Evolutionary conservation across 2,888 invertebrate genomes (phyloP), one percentile per base, ranked within the genome.

Genomic region (Netelia virgata): DNA sequence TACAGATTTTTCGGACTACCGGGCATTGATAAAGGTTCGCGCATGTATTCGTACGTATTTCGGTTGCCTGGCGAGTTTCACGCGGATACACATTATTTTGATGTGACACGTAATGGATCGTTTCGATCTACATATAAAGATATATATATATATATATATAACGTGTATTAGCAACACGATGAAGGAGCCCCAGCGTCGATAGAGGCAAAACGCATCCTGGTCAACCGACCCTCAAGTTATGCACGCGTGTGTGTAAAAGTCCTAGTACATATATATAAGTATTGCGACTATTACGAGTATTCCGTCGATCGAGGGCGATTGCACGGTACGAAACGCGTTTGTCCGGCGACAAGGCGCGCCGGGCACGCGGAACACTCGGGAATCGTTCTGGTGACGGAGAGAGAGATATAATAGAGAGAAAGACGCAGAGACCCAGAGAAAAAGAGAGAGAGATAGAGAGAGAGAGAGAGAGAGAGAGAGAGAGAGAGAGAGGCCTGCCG

Each of bases 291-390:
- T 59, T n/a, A 63, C 81, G 83, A 78, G 83, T 88, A 88, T 89
- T 89, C 88, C 74, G 87, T 88, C 88, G 90, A 91, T 91, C 90
- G 87, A 84, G 87, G 81, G 85, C 89, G 90, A 91, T 92, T 91
- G 92, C 91, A 91, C 90, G 91, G 89, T 90, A 81, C 69, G 63
- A 72, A 77, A 74, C 82, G 72, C 74, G 74, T 83, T 84, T 84
- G 72, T 88, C 89, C 88, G 89, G 88, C 88, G 84, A 55, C 70
- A 76, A 91, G 92, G 90, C 90, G 89, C 87, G 91, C 89, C 82
- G 90, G 76, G 91, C 91, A 92, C 91, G 91, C 91, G 91, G 91
- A 92, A 92, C 91, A 89, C 86, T 76, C 77, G 84, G 79, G 75
- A 28, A 28, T 28, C 28, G 28, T 28, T 28, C 28, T 28, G 66